These are phyloP conservation scores for Drosophila ochracea DNA, from an alignment of 2,888 invertebrate genomes.

Conservation along the genomic window DNA sequence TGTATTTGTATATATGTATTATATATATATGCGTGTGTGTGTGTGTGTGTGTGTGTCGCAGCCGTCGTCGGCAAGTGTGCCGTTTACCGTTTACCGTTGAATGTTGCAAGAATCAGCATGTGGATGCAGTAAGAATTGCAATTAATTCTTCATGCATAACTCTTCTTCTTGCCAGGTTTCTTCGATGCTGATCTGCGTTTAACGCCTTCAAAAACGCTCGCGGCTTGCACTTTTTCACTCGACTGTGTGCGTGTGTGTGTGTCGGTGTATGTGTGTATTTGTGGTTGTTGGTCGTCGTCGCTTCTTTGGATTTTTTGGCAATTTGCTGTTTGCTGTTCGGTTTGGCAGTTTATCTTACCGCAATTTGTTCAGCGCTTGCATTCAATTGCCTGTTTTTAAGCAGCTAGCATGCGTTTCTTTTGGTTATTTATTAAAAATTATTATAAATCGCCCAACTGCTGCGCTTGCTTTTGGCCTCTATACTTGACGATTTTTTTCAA, in stretches of 20 bases:
- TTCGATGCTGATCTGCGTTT: conserved; percentile 49
- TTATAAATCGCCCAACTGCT: conserved; percentile 68
- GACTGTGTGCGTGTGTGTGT: conserved; percentile 46
- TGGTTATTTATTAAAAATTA: conserved; percentile 51
- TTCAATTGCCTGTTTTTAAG: conserved; percentile 42
- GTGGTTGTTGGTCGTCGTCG: conserved; percentile 60
- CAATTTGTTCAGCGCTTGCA: conserved; percentile 59
- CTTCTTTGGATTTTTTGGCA: conserved; percentile 63
- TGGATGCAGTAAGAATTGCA: conserved; percentile 50
- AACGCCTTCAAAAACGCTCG: conserved; percentile 64
- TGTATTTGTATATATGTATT: conserved; percentile 21
- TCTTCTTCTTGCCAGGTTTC: conserved; percentile 34
- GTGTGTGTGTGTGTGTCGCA: conserved; percentile 36
- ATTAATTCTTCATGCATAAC: conserved; percentile 54
- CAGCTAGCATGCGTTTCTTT: conserved; percentile 41
- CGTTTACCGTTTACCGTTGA: conserved; percentile 45
- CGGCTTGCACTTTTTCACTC: conserved; percentile 72
- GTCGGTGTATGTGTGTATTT: conserved; percentile 33
- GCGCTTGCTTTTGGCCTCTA: conserved; percentile 80
- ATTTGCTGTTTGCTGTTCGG: conserved; percentile 51
- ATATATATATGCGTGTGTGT: conserved; percentile 21
- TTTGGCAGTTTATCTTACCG: conserved; percentile 65
- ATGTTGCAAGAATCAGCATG: conserved; percentile 57
- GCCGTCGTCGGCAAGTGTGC: conserved; percentile 59
- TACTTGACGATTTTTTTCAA: conserved; percentile 81